Percentiles rank a stretch among this genome's conserved stretches.
Evolutionary conservation across 2,888 invertebrate species (phyloP).

Genomic region (Chouioia cunea): DNA sequence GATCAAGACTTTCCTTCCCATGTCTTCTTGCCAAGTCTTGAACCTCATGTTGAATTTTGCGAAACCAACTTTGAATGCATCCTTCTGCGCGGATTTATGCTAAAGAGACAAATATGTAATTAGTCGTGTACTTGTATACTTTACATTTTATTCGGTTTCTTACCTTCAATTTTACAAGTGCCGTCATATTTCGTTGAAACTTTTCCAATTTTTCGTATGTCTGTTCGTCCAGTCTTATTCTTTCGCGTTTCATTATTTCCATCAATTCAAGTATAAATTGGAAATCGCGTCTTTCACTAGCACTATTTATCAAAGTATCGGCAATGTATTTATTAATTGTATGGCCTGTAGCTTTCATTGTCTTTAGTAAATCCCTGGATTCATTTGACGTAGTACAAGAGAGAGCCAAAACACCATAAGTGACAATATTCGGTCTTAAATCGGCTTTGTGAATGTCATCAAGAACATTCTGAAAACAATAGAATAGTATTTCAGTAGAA

Average conservation of each 20-base stretch:
- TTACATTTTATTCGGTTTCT: conserved; percentile 13
- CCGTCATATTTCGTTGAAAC: conserved; percentile 64
- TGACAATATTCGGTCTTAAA: conserved; percentile 80
- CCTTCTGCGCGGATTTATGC: conserved; percentile 16
- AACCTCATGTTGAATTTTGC: conserved; percentile 54
- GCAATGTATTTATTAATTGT: conserved; percentile 81
- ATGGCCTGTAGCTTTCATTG: conserved; percentile 78
- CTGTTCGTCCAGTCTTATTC: conserved; percentile 74
- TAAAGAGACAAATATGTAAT: no score
- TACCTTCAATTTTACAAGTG: conserved; percentile 52
- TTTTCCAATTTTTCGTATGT: conserved; percentile 74
- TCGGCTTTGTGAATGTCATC: conserved; percentile 68
- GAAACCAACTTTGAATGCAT: conserved; percentile 49
- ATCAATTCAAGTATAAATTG: conserved; percentile 78
- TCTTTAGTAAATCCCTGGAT: conserved; percentile 76
- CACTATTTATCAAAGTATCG: conserved; percentile 80
- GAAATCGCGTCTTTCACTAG: conserved; percentile 74
- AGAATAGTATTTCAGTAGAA: conserved; percentile 28
- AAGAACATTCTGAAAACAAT: conserved; percentile 67
- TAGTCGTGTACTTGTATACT: background rate
- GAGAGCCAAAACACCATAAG: conserved; percentile 88
- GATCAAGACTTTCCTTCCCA: conserved; percentile 38
- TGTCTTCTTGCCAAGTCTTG: conserved; percentile 48
- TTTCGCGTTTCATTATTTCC: conserved; percentile 74
- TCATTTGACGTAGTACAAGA: conserved; percentile 78